Evolutionary conservation across 2,888 invertebrate genomes (phyloP).

Genomic region (Idaea biselata): DNA sequence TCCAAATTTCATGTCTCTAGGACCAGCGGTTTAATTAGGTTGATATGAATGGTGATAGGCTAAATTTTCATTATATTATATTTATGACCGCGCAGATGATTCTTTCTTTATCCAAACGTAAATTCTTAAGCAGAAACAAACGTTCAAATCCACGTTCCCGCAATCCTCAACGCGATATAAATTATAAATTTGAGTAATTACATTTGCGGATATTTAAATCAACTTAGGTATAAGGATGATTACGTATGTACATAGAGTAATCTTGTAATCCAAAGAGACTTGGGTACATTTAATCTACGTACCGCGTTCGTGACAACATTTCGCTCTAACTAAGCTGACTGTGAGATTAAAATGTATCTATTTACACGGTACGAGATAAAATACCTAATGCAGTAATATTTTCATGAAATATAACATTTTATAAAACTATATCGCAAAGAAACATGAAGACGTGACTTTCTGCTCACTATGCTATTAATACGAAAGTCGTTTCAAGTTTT

Average conservation of each 20-base stretch:
- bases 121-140: background rate
- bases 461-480: too few relatives aligned
- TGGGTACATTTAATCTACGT: background rate
- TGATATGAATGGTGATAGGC: too few relatives aligned
- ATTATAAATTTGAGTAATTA: conserved; percentile 3
- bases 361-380: conserved; percentile 8
- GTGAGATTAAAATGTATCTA: conserved; percentile 30
- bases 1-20: too few relatives aligned
- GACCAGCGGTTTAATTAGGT: too few relatives aligned
- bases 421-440: too few relatives aligned
- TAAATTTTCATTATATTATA: too few relatives aligned
- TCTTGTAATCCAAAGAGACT: conserved; percentile 20
- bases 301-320: conserved; percentile 19
- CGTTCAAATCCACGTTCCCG: background rate
- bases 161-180: background rate
- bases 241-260: conserved; percentile 13
- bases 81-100: too few relatives aligned
- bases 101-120: background rate
- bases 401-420: conserved; percentile 9
- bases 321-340: conserved; percentile 31
- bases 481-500: too few relatives aligned
- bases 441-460: too few relatives aligned
- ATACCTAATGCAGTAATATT: conserved; percentile 12
- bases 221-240: conserved; percentile 1
- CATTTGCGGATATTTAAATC: conserved; percentile 4